Base-by-base conservation (phyloP, 2,113 vertebrate genomes). In the Vidua macroura region DNA sequence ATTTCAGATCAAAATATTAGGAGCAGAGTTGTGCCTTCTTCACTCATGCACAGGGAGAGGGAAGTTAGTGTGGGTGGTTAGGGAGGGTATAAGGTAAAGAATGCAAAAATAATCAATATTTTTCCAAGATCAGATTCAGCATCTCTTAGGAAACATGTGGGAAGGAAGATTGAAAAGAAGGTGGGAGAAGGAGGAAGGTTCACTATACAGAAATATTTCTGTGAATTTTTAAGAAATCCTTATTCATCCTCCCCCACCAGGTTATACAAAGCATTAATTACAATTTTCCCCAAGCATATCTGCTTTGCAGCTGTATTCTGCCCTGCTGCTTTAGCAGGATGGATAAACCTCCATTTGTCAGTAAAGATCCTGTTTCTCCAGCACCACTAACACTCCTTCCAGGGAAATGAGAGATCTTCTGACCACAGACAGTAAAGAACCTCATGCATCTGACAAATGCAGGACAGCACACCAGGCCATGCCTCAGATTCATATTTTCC, bases 231-330 rank as follows among this genome's bases (percentile, higher is more conserved):
- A 88, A 77, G 43, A 77, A 74, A 93, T 67, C 75, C 63, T 56
- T 90, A 77, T 46, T 90, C 79, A 70, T 88, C 55, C 67, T 66
- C 59, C 28, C 14, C 23, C 20, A 41, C n/a, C 39, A 66, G 51
- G 37, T 41, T 74, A 88, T 41, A 70, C 68, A 94, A 95, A 95
- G 67, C 84, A 91, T 90, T 87, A 92, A 86, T 93, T 95, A 95
- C 59, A 83, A 74, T 19, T 92, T 85, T 87, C 63, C 41, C 78
- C 46, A 79, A 76, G n/a, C 14, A 55, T 31, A 51, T 53, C 23
- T 53, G 15, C 44, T 62, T 83, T 70, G 13, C 30, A 83, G 35
- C 18, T 66, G 11, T 83, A 55, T 28, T 52, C 59, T 85, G 28
- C 41, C 39, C 43, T n/a, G 23, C 23, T 87, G 43, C 23, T 87